phyloP scores from a whole-genome alignment of 2,888 invertebrate genomes.

The Branchellion lobata region DNA sequence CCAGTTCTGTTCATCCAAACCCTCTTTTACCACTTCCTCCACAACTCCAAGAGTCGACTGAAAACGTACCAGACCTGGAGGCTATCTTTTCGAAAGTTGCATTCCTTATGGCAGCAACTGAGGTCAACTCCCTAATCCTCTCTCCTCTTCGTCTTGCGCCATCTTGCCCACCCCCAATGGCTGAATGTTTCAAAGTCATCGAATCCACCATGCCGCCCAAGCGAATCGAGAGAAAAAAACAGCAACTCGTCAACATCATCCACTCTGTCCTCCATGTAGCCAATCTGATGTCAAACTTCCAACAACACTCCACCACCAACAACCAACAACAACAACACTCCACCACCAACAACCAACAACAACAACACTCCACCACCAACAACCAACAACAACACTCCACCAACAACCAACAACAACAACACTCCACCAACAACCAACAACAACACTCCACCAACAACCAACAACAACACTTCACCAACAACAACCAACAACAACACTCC shows the following conservation, averaged over 20 bases:
- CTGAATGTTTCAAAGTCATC: neutral
- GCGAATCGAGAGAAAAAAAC: neutral
- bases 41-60: too few relatives aligned
- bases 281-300: slow-evolving; percentile 69
- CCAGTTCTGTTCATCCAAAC: too few relatives aligned
- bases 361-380: neutral
- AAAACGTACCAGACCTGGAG: too few relatives aligned
- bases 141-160: neutral
- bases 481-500: too few relatives aligned
- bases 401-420: slow-evolving; percentile 73
- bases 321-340: too few relatives aligned
- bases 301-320: slow-evolving; percentile 66
- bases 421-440: slow-evolving; percentile 80
- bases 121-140: too few relatives aligned
- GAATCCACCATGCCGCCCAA: neutral
- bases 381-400: slow-evolving; percentile 66
- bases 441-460: slow-evolving; percentile 68
- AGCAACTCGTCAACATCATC: neutral
- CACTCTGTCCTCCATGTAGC: slow-evolving; percentile 71
- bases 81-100: too few relatives aligned
- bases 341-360: neutral
- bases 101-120: too few relatives aligned
- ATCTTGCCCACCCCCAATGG: neutral
- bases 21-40: too few relatives aligned
- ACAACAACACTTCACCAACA: slow-evolving; percentile 68